A percentile compares a stretch with the other conserved stretches of the same genome.
These are phyloP conservation scores for Coenonympha glycerion DNA, from an alignment of 2,888 invertebrate genomes.

Conservation along the genomic window DNA sequence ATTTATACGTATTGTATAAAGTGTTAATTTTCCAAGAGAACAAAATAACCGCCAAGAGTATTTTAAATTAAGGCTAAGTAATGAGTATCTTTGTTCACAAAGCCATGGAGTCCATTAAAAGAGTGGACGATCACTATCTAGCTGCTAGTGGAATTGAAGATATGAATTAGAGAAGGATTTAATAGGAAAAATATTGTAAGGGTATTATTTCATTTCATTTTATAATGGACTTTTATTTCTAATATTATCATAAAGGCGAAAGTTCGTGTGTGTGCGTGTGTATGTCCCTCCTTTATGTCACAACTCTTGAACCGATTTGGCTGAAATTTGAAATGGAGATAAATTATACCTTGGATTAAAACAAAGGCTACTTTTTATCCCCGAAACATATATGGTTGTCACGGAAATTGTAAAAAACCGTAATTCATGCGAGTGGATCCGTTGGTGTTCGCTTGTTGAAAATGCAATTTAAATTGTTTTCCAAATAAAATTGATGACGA, in stretches of 20 bases:
- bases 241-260: background rate
- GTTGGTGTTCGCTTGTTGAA: no score
- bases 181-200: conserved; percentile 5
- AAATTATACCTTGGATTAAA: no score
- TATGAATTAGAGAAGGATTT: conserved; percentile 21
- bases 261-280: background rate
- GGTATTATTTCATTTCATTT: background rate
- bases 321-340: no score
- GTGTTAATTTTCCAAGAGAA: background rate
- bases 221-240: conserved; percentile 16
- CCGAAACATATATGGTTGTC: no score
- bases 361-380: no score
- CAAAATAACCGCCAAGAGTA: conserved; percentile 9
- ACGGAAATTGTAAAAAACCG: no score
- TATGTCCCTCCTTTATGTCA: background rate
- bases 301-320: no score
- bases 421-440: no score
- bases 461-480: no score
- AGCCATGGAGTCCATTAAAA: conserved; percentile 20
- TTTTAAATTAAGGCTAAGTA: conserved; percentile 19
- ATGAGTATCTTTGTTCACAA: conserved; percentile 27
- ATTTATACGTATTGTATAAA: conserved; percentile 4
- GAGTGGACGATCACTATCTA: conserved; percentile 19
- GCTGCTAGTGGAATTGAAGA: conserved; percentile 10
- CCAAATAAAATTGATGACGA: no score